Conservation (phyloP, 1,140 invertebrate species). For the Drosophila simulans region DNA sequence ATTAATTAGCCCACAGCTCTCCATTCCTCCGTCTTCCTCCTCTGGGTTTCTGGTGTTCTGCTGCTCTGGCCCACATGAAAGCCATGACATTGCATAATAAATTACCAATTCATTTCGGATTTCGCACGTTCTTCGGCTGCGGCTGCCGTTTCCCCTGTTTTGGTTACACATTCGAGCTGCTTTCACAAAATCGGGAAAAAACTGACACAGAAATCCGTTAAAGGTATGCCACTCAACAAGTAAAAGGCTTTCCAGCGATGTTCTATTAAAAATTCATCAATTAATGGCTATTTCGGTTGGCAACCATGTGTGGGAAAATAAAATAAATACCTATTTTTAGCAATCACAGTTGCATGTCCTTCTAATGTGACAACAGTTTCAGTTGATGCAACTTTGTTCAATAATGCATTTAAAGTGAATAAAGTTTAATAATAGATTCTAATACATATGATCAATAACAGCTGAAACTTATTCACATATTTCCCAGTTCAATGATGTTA, state of each 20-base stretch:
- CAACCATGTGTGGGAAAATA: not conserved
- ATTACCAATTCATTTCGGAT: conserved; percentile 76
- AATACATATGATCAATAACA: no score
- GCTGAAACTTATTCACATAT: no score
- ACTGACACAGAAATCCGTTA: not conserved
- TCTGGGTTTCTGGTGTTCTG: not conserved
- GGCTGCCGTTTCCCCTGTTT: conserved; percentile 2
- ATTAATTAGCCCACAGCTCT: conserved; percentile 76
- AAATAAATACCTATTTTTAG: not conserved
- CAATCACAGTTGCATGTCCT: not conserved
- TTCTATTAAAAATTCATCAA: conserved; percentile 41
- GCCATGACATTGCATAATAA: conserved; percentile 77
- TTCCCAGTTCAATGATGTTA: not conserved
- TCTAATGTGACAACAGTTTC: not conserved
- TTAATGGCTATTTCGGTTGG: not conserved
- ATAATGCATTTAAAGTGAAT: not conserved
- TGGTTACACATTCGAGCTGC: conserved; percentile 37
- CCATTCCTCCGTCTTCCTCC: conserved; percentile 1
- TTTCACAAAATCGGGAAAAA: conserved; percentile 30
- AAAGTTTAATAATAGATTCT: no score
- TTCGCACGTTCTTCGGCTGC: conserved; percentile 53
- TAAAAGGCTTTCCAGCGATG: conserved; percentile 28
- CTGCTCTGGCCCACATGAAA: conserved; percentile 23
- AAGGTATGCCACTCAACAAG: conserved; percentile 27
- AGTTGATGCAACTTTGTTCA: no score